Percentiles rank a stretch among this genome's conserved stretches.
These are phyloP conservation scores for Drosophila micromelanica DNA, from an alignment of 1,140 invertebrate species.

Conservation along the genomic window DNA sequence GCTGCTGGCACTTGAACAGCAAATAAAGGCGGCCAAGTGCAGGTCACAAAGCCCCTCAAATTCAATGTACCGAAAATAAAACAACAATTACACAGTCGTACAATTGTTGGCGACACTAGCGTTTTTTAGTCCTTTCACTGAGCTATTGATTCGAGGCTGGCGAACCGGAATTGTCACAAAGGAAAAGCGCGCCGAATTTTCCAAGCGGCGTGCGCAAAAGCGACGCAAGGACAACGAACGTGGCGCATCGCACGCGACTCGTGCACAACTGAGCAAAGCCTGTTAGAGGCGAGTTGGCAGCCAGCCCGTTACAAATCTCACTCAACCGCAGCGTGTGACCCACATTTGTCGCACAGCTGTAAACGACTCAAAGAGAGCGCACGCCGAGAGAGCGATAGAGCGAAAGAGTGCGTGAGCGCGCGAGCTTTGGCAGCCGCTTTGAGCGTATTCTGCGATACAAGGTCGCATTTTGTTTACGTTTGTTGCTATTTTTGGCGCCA, in stretches of 20 bases:
- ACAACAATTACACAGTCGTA: constrained; percentile 5
- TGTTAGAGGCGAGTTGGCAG: background rate
- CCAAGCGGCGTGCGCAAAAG: constrained; percentile 10
- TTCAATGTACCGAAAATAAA: background rate
- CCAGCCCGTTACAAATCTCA: constrained; percentile 35
- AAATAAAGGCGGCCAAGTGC: constrained; percentile 15
- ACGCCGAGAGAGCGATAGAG: background rate
- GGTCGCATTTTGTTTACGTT: constrained; percentile 62
- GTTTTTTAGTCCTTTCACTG: constrained; percentile 17
- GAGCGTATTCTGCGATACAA: constrained; percentile 41
- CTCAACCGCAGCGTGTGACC: constrained; percentile 73
- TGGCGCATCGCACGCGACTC: constrained; percentile 50
- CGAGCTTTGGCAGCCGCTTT: constrained; percentile 22
- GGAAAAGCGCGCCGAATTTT: constrained; percentile 63
- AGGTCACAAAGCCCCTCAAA: background rate
- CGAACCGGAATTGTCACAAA: constrained; percentile 37
- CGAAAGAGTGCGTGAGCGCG: background rate
- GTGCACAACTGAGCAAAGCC: constrained; percentile 52
- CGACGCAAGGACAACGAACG: constrained; percentile 15
- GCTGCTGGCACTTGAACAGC: constrained; percentile 23
- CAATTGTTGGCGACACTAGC: constrained; percentile 21
- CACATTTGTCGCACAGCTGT: constrained; percentile 49
- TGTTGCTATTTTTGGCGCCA: constrained; percentile 77
- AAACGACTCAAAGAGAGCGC: constrained; percentile 21
- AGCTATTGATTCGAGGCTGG: constrained; percentile 37